Evolutionary conservation across 1,140 invertebrate genomes (phyloP), one percentile per base, ranked within the genome.

Genomic region (Lepidostoma basale): DNA sequence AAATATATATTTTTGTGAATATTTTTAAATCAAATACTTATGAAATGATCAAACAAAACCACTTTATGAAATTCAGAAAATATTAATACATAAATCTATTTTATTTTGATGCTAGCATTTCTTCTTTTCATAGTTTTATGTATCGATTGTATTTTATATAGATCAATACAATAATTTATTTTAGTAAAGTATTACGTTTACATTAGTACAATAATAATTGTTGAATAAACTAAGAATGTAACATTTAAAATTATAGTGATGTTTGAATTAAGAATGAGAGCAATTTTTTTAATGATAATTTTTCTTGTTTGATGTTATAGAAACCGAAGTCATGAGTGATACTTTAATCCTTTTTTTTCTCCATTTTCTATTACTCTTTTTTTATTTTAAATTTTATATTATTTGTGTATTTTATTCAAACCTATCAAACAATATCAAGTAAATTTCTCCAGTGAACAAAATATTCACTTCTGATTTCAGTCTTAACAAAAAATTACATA

Each of bases 101-200:
- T 33, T 33, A 12, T 33, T 60, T 60, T 40, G 8, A 54, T 28
- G 30, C 25, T 60, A 60, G 56, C 56, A 60, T 60, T 60, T 60
- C 56, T 64, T 64, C 18, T 36, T 59, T 40, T 45, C 45, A 40
- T 70, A 62, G 54, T 59, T 40, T 30, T 49, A 56, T 39, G 23
- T 58, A 26, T 64, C 23, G 18, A 49, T 52, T 64, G 14, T 42
- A 60, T 36, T 65, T 72, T 68, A 42, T 16, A 52, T 62, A 56
- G 65, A 47, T 71, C 45, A 69, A 67, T 67, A 69, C 67, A 63
- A 39, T 73, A 73, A 73, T 73, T 73, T 73, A 73, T 73, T 73
- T 44, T 73, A 73, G 71, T 59, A 69, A 65, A 73, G 71, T 73
- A 73, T 73, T 73, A 73, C 65, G 63, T 67, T 73, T 73, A 72